Evolutionary conservation across 2,797 vertebrate species (phyloP).

Genomic region (Gila robusta): DNA sequence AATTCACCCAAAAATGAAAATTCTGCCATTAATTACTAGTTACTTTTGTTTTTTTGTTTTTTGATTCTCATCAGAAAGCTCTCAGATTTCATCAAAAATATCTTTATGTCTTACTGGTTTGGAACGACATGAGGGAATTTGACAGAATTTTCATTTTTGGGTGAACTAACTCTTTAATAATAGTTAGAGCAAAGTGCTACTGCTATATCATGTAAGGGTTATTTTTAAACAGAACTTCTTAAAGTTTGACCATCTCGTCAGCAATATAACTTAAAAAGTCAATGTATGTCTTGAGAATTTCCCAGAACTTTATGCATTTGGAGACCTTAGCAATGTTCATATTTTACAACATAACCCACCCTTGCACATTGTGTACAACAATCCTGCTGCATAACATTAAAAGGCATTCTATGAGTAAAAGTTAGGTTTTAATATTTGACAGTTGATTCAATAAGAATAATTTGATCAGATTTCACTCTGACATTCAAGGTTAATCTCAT

Average conservation of each 20-base stretch:
- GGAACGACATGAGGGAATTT: too few relatives aligned
- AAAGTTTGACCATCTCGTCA: conserved; percentile 21
- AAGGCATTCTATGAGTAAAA: background rate
- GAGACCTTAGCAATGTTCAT: background rate
- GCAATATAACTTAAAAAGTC: conserved; percentile 1
- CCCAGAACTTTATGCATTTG: background rate
- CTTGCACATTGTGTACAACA: background rate
- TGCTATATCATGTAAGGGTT: background rate
- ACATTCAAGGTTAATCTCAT: conserved; percentile 32
- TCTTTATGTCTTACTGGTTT: too few relatives aligned
- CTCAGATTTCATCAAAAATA: too few relatives aligned
- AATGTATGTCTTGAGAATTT: background rate
- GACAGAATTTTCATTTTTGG: too few relatives aligned
- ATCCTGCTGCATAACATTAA: background rate
- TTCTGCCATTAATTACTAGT: too few relatives aligned
- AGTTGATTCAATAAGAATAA: conserved; percentile 28
- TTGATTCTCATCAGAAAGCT: too few relatives aligned
- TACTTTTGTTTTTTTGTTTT: too few relatives aligned
- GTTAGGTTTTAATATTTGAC: background rate
- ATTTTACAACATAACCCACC: background rate
- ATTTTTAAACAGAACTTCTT: background rate
- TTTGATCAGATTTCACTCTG: conserved; percentile 19
- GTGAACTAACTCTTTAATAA: background rate
- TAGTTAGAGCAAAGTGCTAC: background rate
- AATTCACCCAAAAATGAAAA: too few relatives aligned